Conservation (phyloP, 2,797 vertebrate species). For the Taenioides sp. region DNA sequence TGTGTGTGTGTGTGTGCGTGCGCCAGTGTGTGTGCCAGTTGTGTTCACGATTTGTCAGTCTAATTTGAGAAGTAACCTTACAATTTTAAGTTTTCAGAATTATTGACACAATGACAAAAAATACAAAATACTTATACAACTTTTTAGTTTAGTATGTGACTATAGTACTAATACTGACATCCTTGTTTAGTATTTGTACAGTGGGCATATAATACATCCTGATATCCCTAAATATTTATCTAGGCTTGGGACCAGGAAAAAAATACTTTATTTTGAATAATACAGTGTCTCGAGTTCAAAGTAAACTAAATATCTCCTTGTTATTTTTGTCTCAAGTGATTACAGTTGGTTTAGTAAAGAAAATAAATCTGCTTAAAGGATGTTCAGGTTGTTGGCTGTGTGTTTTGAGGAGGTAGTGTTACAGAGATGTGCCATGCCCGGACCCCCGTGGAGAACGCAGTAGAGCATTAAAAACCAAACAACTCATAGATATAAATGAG, state of each 20-base stretch:
- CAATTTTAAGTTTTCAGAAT: background rate
- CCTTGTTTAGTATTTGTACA: no score
- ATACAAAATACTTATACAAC: no score
- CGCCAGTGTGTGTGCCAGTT: background rate
- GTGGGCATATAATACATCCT: background rate
- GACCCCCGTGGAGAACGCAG: conserved; percentile 15
- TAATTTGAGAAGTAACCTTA: background rate
- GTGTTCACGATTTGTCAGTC: background rate
- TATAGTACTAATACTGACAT: no score
- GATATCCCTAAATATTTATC: background rate
- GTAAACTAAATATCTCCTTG: background rate
- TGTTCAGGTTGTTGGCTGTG: conserved; percentile 34
- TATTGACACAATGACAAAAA: background rate
- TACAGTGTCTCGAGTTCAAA: background rate
- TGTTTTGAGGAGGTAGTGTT: conserved; percentile 22
- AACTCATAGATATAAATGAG: conserved; percentile 37
- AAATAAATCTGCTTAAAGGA: conserved; percentile 36
- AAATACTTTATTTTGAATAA: background rate
- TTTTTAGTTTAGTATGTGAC: no score
- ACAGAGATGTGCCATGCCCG: conserved; percentile 5
- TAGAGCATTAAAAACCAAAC: conserved; percentile 42
- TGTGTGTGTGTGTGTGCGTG: no score
- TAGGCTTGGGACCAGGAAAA: background rate
- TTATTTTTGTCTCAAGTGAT: background rate
- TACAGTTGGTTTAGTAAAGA: background rate